Percentiles rank a stretch among this genome's conserved stretches.
phyloP scores from a whole-genome alignment of 2,888 invertebrate species.

The Chrysolina oricalcia region DNA sequence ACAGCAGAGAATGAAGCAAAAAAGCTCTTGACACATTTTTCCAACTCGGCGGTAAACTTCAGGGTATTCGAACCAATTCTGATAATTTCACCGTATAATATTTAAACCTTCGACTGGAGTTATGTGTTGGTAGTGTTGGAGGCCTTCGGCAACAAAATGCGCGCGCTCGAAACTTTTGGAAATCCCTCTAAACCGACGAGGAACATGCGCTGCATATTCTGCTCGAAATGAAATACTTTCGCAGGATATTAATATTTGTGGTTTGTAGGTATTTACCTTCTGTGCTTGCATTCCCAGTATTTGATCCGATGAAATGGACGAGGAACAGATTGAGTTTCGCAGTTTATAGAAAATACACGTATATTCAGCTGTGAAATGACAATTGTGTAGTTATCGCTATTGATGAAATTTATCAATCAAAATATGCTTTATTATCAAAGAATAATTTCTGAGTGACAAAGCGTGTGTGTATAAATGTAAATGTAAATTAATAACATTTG shows the following conservation, averaged over 20 bases:
- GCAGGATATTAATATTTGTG: constrained; percentile 36
- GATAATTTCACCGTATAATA: constrained; percentile 4
- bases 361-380: too few relatives aligned
- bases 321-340: neutral
- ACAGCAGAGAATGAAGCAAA: constrained; percentile 3
- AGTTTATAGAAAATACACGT: neutral
- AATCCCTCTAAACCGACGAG: constrained; percentile 41
- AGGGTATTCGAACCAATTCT: constrained; percentile 13
- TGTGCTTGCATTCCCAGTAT: constrained; percentile 8
- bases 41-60: neutral
- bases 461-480: too few relatives aligned
- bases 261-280: constrained; percentile 34
- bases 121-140: constrained; percentile 27
- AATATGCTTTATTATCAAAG: too few relatives aligned
- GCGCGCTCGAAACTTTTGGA: constrained; percentile 56
- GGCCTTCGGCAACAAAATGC: constrained; percentile 43
- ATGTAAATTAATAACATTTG: too few relatives aligned
- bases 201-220: constrained; percentile 50
- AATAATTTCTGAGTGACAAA: too few relatives aligned
- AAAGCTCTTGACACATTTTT: constrained; percentile 19
- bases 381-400: too few relatives aligned
- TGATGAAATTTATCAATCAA: too few relatives aligned
- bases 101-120: constrained; percentile 19
- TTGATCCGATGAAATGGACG: neutral
- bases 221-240: constrained; percentile 36